Conservation (phyloP, 37 sponge, comb jelly and placozoan species). For the Cladorhizidae sp. region DNA sequence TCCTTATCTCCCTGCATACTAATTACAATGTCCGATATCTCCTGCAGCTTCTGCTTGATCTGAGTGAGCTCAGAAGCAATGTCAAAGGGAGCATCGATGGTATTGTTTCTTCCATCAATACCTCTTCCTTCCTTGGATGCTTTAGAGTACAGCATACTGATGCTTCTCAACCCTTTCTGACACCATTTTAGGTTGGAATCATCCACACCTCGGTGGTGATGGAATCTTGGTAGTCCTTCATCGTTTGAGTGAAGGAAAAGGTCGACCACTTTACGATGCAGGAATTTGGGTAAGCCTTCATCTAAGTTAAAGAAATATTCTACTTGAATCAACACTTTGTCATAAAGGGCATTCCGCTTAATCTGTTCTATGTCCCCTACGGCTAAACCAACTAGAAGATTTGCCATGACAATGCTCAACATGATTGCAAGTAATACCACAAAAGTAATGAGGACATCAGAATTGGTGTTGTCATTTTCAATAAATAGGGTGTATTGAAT, state of each 20-base stretch:
- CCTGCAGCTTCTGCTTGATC: not conserved
- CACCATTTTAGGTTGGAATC: too few species aligned
- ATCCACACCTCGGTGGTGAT: too few species aligned
- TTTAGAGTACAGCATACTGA: too few species aligned
- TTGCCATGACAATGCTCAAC: constrained; percentile 63
- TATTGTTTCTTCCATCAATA: not conserved
- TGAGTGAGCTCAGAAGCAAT: not conserved
- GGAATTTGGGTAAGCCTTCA: constrained; percentile 16
- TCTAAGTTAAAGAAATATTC: constrained; percentile 38
- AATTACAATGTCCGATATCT: not conserved
- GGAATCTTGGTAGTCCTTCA: too few species aligned
- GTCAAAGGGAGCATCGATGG: not conserved
- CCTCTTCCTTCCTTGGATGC: too few species aligned
- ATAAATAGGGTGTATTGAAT: constrained; percentile 47
- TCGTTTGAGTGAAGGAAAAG: too few species aligned
- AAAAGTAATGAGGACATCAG: constrained; percentile 3
- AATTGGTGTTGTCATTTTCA: not conserved
- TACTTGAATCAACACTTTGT: constrained; percentile 31
- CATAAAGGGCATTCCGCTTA: constrained; percentile 63
- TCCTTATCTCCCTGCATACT: not conserved
- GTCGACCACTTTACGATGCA: not conserved
- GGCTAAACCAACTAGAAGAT: constrained; percentile 90
- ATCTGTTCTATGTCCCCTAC: constrained; percentile 87
- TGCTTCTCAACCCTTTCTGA: too few species aligned
- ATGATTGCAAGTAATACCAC: not conserved